Evolutionary conservation across 2,888 invertebrate genomes (phyloP).

Genomic region (Suillia variegata): DNA sequence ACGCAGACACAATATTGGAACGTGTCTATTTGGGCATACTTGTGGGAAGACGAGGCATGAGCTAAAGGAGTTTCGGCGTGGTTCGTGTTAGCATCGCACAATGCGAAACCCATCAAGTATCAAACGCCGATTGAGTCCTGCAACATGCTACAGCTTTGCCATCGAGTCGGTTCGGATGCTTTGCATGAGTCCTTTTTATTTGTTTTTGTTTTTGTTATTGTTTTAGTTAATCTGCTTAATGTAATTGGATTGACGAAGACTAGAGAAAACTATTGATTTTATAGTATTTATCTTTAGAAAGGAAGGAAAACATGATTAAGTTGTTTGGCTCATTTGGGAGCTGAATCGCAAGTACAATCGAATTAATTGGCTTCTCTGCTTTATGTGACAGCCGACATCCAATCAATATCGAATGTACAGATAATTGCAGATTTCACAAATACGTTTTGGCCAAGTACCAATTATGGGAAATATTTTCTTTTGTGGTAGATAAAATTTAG

Average conservation of each 20-base stretch:
- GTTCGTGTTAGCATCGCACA: constrained; percentile 20
- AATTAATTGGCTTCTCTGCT: too few species aligned
- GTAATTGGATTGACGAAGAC: constrained; percentile 43
- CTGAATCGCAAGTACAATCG: too few species aligned
- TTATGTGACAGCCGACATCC: too few species aligned
- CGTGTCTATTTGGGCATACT: neutral
- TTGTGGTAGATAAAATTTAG: too few species aligned
- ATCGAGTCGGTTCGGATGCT: neutral
- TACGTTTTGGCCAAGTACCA: too few species aligned
- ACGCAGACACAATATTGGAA: neutral
- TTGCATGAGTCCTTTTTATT: too few species aligned
- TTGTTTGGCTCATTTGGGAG: constrained; percentile 37
- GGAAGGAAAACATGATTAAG: constrained; percentile 49
- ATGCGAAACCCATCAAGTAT: constrained; percentile 3
- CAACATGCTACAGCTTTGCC: neutral
- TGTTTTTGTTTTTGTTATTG: too few species aligned
- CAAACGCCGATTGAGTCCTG: constrained; percentile 4
- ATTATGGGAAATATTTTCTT: too few species aligned
- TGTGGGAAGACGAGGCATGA: neutral
- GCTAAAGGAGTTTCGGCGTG: neutral
- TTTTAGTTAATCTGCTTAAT: constrained; percentile 42
- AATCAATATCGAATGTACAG: too few species aligned
- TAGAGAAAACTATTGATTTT: constrained; percentile 25
- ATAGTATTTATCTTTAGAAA: constrained; percentile 25
- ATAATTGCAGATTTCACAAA: too few species aligned